Conservation (phyloP, 2,797 vertebrate genomes). For the Peromyscus nudipes region DNA sequence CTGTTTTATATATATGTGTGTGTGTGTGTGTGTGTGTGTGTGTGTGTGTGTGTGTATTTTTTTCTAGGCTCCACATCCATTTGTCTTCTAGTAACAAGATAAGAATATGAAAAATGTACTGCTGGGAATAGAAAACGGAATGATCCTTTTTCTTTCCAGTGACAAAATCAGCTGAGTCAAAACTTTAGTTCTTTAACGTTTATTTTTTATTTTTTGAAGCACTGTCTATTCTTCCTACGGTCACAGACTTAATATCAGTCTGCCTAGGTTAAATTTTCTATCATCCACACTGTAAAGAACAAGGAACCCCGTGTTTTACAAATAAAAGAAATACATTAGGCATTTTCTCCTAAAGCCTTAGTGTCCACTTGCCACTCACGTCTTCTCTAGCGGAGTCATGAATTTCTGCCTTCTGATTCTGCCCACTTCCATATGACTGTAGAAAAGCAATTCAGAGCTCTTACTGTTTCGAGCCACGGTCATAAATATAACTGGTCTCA, state of each 20-base stretch:
- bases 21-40: no score
- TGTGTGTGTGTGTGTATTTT: no score
- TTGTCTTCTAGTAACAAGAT: slow-evolving; percentile 18
- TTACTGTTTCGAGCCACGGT: background rate
- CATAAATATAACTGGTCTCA: background rate
- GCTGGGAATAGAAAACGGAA: background rate
- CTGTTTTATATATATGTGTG: background rate
- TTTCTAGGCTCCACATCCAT: background rate
- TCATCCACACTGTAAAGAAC: background rate
- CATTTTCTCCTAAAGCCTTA: background rate
- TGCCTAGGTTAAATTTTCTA: background rate
- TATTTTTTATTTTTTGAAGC: background rate
- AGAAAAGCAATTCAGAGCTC: background rate
- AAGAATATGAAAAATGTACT: background rate
- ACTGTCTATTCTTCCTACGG: background rate
- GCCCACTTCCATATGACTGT: no score
- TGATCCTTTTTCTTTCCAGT: background rate
- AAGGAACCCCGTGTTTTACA: background rate
- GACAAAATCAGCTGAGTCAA: background rate
- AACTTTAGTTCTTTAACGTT: background rate
- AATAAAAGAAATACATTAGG: background rate
- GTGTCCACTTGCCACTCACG: background rate
- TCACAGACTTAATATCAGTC: background rate
- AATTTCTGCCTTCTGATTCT: background rate
- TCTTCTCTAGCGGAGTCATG: background rate